Evolutionary conservation across 2,113 vertebrate species (phyloP).

Genomic region (Caranx ignobilis): DNA sequence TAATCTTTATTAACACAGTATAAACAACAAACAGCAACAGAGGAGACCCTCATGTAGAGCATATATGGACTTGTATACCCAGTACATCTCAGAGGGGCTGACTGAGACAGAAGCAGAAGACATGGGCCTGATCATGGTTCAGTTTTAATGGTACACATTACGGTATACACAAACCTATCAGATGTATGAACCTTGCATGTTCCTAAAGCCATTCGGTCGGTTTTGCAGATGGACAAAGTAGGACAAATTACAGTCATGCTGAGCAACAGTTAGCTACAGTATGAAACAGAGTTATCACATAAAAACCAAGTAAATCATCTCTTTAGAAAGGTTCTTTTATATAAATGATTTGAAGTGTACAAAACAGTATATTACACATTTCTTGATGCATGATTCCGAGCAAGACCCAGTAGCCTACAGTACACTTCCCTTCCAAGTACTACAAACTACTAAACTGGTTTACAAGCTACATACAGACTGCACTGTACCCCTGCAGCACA

Average conservation of each 20-base stretch:
- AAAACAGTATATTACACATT: slow-evolving; percentile 86
- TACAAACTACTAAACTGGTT: slow-evolving; percentile 81
- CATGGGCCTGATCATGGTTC: slow-evolving; percentile 54
- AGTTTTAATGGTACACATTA: slow-evolving; percentile 61
- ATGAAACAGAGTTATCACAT: slow-evolving; percentile 82
- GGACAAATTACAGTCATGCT: slow-evolving; percentile 83
- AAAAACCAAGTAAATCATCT: slow-evolving; percentile 82
- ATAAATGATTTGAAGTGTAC: slow-evolving; percentile 87
- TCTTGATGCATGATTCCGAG: slow-evolving; percentile 76
- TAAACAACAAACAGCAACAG: slow-evolving; percentile 85
- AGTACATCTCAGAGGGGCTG: slow-evolving; percentile 65
- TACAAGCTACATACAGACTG: slow-evolving; percentile 81
- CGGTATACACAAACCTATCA: slow-evolving; percentile 70
- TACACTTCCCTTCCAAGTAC: slow-evolving; percentile 76
- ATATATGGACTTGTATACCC: slow-evolving; percentile 68
- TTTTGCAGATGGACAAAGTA: slow-evolving; percentile 74
- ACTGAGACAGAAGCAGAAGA: slow-evolving; percentile 73
- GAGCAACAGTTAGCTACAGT: slow-evolving; percentile 81
- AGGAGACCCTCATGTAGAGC: slow-evolving; percentile 64
- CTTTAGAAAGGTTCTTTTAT: slow-evolving; percentile 85
- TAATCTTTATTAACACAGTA: slow-evolving; percentile 87
- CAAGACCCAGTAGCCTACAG: slow-evolving; percentile 77
- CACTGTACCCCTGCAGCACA: slow-evolving; percentile 68
- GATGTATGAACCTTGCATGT: slow-evolving; percentile 62
- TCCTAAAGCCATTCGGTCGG: slow-evolving; percentile 78